Base-by-base conservation (phyloP, 2,888 invertebrate genomes). In the Caprella mutica region DNA sequence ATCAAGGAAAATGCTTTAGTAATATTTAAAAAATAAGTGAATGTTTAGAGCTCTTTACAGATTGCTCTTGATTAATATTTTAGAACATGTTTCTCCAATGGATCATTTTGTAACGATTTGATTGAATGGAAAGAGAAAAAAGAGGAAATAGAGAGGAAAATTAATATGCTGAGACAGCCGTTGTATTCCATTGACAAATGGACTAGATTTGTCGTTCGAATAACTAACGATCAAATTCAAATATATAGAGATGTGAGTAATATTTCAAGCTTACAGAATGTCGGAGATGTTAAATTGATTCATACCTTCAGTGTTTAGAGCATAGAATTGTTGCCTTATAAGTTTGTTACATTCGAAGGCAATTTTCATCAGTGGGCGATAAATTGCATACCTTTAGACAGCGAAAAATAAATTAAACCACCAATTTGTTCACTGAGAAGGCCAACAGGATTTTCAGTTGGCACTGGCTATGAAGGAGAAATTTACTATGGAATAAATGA, bases 151-250 rank as follows among this genome's bases (percentile, higher is more conserved):
- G 26, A n/a, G 30, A n/a, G n/a, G 30, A 19, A 27, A 48, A 48
- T 48, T 30, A n/a, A 48, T 48, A 48, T n/a, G 21, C 48, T 48
- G 19, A 30, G 30, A 30, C 29, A 30, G 12, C 48, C 48, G 29
- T 30, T 48, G 17, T 48, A 30, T 27, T 48, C 48, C 29, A 27
- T 30, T 19, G 48, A 19, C 48, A 21, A 30, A 17, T 48, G 48
- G 48, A 48, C 48, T 19, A 48, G 48, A 21, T 48, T 48, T 48
- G 48, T 29, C 29, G 30, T 48, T 30, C 29, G 48, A 29, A 27
- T 48, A 14, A 48, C 29, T 5, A 30, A 48, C 30, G 30, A 48
- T 21, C n/a, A 17, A n/a, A 19, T 24, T 21, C n/a, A 48, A 48
- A 48, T 48, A 24, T 30, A 48, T 14, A 21, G 48, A 17, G 30